Conservation (phyloP, 1,140 invertebrate genomes). For the Geopemphigus sp. region DNA sequence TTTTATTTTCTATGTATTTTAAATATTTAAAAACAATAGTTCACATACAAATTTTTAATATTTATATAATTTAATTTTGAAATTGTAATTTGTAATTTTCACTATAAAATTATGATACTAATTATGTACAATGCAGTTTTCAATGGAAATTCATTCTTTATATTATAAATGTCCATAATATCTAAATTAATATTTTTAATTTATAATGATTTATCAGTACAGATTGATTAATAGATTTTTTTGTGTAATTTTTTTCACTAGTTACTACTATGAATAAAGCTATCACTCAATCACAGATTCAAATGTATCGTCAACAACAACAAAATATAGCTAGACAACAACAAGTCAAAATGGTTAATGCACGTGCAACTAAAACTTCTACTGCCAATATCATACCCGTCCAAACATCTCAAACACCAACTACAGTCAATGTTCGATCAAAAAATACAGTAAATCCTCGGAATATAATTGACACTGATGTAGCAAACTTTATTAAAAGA, state of each 20-base stretch:
- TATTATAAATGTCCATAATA: no score
- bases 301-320: conserved; percentile 59
- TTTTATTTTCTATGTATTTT: no score
- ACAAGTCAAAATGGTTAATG: conserved; percentile 56
- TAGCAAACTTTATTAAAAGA: conserved; percentile 68
- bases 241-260: conserved; percentile 50
- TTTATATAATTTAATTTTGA: no score
- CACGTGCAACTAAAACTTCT: conserved; percentile 55
- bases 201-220: not conserved
- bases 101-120: no score
- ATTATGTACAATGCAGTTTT: no score
- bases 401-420: conserved; percentile 33
- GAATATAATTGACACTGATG: conserved; percentile 67
- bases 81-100: no score
- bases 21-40: no score
- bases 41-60: no score
- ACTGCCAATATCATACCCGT: conserved; percentile 31
- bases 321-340: conserved; percentile 57
- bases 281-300: conserved; percentile 60
- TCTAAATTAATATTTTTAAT: not conserved
- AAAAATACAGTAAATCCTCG: conserved; percentile 56
- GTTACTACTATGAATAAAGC: conserved; percentile 57
- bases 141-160: no score
- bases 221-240: not conserved
- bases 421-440: conserved; percentile 53